Evolutionary conservation across 2,888 invertebrate species (phyloP).

Genomic region (Drosophila diplacantha): DNA sequence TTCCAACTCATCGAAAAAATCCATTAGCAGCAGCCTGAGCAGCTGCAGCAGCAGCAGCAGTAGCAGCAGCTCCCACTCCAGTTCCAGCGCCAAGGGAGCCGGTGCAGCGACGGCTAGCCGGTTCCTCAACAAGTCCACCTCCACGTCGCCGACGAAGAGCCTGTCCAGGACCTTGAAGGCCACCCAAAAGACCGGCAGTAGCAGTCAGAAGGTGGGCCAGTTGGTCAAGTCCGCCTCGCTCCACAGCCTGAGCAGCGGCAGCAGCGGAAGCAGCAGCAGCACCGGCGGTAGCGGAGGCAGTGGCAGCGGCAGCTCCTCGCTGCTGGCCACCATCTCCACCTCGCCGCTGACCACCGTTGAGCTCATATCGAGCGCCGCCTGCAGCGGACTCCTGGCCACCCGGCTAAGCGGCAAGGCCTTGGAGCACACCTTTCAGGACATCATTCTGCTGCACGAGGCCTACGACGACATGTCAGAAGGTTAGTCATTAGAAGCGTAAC

Average conservation of each 20-base stretch:
- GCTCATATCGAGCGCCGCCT: constrained; percentile 73
- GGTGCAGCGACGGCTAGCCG: constrained; percentile 57
- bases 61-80: constrained; percentile 49
- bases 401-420: constrained; percentile 74
- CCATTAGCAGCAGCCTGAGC: constrained; percentile 58
- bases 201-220: constrained; percentile 58
- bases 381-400: constrained; percentile 75
- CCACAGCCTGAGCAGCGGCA: constrained; percentile 68
- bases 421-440: constrained; percentile 75
- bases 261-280: constrained; percentile 46
- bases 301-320: constrained; percentile 64
- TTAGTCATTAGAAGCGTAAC: constrained; percentile 32
- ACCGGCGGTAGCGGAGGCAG: constrained; percentile 43
- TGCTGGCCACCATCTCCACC: constrained; percentile 75
- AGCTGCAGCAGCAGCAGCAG: constrained; percentile 52
- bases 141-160: constrained; percentile 61
- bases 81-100: constrained; percentile 46
- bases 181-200: constrained; percentile 57
- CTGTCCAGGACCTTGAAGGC: constrained; percentile 61
- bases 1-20: constrained; percentile 73
- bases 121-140: constrained; percentile 57
- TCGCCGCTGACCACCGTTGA: constrained; percentile 74
- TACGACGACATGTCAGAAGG: constrained; percentile 78
- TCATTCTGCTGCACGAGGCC: constrained; percentile 76
- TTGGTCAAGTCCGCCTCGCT: constrained; percentile 72